These are phyloP conservation scores for Acleris cristana DNA, from an alignment of 2,888 invertebrate genomes.

Conservation along the genomic window DNA sequence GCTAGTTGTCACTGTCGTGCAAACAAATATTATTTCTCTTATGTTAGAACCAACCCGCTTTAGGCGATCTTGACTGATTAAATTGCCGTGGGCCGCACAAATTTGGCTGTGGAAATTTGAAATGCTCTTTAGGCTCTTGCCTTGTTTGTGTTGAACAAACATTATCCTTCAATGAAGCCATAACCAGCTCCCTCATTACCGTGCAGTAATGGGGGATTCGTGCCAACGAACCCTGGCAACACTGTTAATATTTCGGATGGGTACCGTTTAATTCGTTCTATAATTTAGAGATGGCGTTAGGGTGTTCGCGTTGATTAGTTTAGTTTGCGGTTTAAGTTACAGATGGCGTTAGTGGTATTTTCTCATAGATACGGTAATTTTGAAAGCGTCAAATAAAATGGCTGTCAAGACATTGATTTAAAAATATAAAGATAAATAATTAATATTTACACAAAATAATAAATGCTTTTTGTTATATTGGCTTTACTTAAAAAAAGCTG, in stretches of 20 bases:
- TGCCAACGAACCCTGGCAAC: neutral
- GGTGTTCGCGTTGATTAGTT: too few relatives aligned
- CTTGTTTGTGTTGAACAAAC: conserved; percentile 10
- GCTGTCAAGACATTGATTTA: too few relatives aligned
- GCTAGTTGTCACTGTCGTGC: neutral
- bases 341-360: too few relatives aligned
- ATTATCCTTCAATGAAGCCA: conserved; percentile 5
- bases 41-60: neutral
- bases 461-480: too few relatives aligned
- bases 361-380: too few relatives aligned
- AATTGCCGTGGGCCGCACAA: conserved; percentile 1
- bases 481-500: too few relatives aligned
- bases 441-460: too few relatives aligned
- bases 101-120: conserved; percentile 6
- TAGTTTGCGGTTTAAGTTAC: too few relatives aligned
- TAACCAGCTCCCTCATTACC: conserved; percentile 5
- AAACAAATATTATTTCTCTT: neutral
- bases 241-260: neutral
- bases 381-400: too few relatives aligned
- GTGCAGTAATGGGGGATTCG: conserved; percentile 4
- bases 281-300: neutral
- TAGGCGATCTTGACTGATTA: neutral
- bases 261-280: neutral
- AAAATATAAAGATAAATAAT: too few relatives aligned
- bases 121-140: neutral